Conservation (phyloP, 2,888 invertebrate genomes). For the Phasia obesa region DNA sequence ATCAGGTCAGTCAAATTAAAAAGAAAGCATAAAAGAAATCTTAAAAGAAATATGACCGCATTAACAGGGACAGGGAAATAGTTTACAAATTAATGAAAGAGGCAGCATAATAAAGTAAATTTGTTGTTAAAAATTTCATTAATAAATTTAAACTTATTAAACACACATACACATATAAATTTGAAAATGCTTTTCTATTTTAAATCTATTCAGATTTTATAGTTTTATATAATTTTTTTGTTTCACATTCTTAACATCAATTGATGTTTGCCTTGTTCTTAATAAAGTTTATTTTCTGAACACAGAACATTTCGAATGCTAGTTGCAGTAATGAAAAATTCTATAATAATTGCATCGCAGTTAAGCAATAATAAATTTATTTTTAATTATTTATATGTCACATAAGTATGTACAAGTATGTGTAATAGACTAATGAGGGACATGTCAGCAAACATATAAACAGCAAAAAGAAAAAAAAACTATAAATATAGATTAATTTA, state of each 20-base stretch:
- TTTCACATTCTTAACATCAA: constrained; percentile 16
- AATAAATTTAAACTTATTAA: too few species aligned
- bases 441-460: too few species aligned
- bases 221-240: constrained; percentile 27
- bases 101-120: neutral
- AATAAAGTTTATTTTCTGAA: constrained; percentile 52
- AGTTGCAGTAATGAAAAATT: constrained; percentile 10
- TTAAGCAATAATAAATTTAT: too few species aligned
- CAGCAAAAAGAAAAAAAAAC: too few species aligned
- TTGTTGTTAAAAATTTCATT: too few species aligned
- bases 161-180: too few species aligned
- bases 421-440: too few species aligned
- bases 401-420: too few species aligned
- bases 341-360: constrained; percentile 26
- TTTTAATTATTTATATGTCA: too few species aligned
- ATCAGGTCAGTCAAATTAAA: constrained; percentile 7
- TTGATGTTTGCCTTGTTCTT: constrained; percentile 60
- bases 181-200: neutral
- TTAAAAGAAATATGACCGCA: neutral
- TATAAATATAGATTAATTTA: too few species aligned
- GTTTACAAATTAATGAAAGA: neutral
- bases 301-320: constrained; percentile 5
- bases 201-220: neutral
- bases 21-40: constrained; percentile 20
- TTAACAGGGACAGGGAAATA: neutral